phyloP scores from a whole-genome alignment of 2,797 vertebrate species.

The Gambusia yucatana region DNA sequence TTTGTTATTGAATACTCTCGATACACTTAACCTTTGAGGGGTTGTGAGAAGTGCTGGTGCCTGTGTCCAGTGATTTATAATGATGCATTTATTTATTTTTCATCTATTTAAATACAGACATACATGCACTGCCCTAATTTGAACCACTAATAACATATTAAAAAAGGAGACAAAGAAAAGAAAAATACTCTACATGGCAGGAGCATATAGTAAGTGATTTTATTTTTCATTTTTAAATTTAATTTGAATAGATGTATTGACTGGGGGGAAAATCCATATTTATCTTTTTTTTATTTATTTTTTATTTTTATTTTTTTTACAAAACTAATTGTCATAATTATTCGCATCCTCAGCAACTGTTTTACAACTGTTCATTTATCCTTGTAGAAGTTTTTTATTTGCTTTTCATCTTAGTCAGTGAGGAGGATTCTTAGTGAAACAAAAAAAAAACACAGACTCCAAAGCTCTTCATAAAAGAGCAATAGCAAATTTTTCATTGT shows the following conservation, averaged over 20 bases:
- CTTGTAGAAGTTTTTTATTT: not conserved
- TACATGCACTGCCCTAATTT: not conserved
- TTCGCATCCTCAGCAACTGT: not conserved
- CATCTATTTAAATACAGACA: not conserved
- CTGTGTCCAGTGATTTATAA: not conserved
- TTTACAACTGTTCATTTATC: too few relatives aligned
- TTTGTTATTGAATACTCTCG: not conserved
- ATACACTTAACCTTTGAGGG: too few relatives aligned
- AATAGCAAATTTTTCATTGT: not conserved
- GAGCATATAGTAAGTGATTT: not conserved
- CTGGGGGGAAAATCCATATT: not conserved
- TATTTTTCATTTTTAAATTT: not conserved
- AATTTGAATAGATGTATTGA: not conserved
- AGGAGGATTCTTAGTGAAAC: not conserved
- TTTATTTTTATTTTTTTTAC: not conserved
- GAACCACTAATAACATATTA: not conserved
- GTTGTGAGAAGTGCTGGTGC: too few relatives aligned
- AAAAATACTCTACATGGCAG: not conserved
- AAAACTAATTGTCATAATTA: not conserved
- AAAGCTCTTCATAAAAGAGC: not conserved
- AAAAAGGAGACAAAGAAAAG: not conserved
- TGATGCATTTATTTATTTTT: not conserved
- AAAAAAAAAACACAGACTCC: not conserved
- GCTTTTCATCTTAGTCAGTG: not conserved
- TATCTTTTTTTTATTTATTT: not conserved